Conservation (phyloP, 2,797 vertebrate species). For the Paramormyrops hopkinsi region DNA sequence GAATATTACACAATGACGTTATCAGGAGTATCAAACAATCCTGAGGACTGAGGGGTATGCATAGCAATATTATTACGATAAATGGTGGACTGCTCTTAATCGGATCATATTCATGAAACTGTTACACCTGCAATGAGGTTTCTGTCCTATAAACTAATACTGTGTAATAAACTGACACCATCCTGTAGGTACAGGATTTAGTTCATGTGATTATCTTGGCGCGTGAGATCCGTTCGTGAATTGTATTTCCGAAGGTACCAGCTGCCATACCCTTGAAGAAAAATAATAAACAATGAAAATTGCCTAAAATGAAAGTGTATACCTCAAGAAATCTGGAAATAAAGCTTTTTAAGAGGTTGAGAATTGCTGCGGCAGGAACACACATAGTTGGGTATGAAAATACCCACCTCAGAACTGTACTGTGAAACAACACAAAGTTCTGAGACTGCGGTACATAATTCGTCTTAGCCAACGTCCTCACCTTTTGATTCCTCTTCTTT, state of each 20-base stretch:
- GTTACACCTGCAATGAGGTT: not conserved
- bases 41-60: not conserved
- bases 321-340: not conserved
- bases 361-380: not conserved
- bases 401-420: not conserved
- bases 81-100: not conserved
- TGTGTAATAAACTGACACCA: not conserved
- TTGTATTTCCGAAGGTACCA: not conserved
- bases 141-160: not conserved
- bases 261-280: not conserved
- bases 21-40: not conserved
- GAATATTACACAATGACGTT: not conserved
- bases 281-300: not conserved
- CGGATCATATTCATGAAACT: not conserved
- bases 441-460: not conserved
- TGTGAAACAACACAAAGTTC: not conserved
- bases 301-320: not conserved
- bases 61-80: not conserved
- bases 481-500: not conserved
- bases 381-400: not conserved
- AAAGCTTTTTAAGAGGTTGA: not conserved
- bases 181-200: not conserved
- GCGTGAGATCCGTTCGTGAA: not conserved
- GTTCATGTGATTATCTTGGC: not conserved
- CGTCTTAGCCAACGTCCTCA: not conserved